These are phyloP conservation scores for Orthosia cruda DNA, from an alignment of 2,888 invertebrate genomes.

Conservation along the genomic window DNA sequence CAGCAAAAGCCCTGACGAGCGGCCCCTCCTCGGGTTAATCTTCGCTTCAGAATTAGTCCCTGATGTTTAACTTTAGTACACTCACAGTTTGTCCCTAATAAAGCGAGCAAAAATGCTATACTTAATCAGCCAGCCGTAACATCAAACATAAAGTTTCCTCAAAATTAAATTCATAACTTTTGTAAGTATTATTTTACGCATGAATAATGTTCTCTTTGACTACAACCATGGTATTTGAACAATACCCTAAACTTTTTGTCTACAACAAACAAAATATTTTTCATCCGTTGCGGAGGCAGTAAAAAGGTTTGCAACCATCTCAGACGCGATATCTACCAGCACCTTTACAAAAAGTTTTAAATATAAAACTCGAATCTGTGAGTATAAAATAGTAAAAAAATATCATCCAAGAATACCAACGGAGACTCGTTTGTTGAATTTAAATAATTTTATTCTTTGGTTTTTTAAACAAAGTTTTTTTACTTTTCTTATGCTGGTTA, in stretches of 20 bases:
- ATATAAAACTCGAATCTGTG: conserved; percentile 54
- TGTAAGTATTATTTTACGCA: conserved; percentile 23
- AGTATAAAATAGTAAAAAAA: too few relatives aligned
- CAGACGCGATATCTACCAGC: conserved; percentile 42
- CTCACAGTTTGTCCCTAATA: background rate
- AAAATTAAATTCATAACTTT: conserved; percentile 27
- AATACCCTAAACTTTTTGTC: conserved; percentile 70
- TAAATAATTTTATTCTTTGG: conserved; percentile 62
- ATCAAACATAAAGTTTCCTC: conserved; percentile 24
- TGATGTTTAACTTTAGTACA: background rate
- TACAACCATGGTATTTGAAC: conserved; percentile 39
- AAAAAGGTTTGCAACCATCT: conserved; percentile 61
- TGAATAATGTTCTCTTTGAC: conserved; percentile 30
- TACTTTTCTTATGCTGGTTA: conserved; percentile 24
- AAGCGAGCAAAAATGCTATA: background rate
- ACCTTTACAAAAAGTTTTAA: conserved; percentile 58
- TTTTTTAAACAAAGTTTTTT: conserved; percentile 47
- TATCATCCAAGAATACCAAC: conserved; percentile 51
- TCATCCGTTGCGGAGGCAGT: conserved; percentile 67
- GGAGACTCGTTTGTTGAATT: conserved; percentile 62
- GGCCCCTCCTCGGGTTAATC: too few relatives aligned
- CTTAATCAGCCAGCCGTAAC: conserved; percentile 19
- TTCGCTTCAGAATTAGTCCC: too few relatives aligned
- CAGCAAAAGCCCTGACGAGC: too few relatives aligned
- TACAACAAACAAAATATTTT: conserved; percentile 73